These are phyloP conservation scores for Steinernema hermaphroditum DNA, from an alignment of 2,888 invertebrate species.

Conservation along the genomic window DNA sequence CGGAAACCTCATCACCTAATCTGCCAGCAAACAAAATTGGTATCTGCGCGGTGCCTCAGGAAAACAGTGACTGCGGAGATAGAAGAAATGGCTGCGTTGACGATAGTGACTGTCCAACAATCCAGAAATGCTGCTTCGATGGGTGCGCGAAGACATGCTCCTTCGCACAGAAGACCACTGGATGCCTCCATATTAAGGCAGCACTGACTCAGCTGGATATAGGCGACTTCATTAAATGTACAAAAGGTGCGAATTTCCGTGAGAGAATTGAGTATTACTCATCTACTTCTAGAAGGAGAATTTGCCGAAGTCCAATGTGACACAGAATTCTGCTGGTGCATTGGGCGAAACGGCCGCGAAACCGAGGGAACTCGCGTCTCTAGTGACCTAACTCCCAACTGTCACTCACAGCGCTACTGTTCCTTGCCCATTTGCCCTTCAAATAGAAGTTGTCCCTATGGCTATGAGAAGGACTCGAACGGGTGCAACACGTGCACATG, in stretches of 20 bases:
- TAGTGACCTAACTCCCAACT: slow-evolving; percentile 48
- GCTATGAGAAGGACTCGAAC: slow-evolving; percentile 53
- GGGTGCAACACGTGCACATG: slow-evolving; percentile 61
- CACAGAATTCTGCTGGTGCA: slow-evolving; percentile 60
- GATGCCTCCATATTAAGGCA: slow-evolving; percentile 55
- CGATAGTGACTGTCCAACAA: slow-evolving; percentile 55
- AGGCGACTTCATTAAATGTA: slow-evolving; percentile 48
- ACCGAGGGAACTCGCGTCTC: slow-evolving; percentile 53
- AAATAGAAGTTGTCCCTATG: slow-evolving; percentile 50
- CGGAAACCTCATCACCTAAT: neutral
- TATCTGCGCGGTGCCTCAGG: neutral
- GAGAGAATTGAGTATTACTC: too few relatives aligned
- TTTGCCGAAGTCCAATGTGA: slow-evolving; percentile 60
- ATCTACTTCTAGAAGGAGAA: slow-evolving; percentile 52
- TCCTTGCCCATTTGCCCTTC: slow-evolving; percentile 32
- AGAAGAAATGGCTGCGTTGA: slow-evolving; percentile 39
- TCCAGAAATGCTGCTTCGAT: slow-evolving; percentile 61
- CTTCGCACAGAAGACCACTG: slow-evolving; percentile 45
- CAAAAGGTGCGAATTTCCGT: slow-evolving; percentile 34
- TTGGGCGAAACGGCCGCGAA: slow-evolving; percentile 52
- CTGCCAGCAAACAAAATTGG: slow-evolving; percentile 12
- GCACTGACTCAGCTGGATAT: slow-evolving; percentile 52
- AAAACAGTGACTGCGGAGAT: neutral
- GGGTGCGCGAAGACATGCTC: slow-evolving; percentile 56
- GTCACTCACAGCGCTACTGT: slow-evolving; percentile 41